A percentile compares a stretch with the other conserved stretches of the same genome.
Evolutionary conservation across 2,888 invertebrate genomes (phyloP).

Genomic region (Rugalucina vietnamica): DNA sequence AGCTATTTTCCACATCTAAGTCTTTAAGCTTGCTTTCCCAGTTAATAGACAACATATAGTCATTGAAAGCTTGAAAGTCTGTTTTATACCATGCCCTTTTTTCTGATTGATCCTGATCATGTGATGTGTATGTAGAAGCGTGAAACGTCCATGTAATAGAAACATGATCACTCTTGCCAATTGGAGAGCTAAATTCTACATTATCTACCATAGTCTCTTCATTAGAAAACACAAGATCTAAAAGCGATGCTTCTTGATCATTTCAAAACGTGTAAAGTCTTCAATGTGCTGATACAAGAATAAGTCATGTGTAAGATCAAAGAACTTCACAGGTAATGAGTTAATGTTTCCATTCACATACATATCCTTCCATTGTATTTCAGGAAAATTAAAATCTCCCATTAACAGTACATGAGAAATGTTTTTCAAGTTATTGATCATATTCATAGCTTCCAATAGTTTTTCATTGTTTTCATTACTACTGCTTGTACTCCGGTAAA

Average conservation of each 20-base stretch:
- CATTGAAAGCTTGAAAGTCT: background rate
- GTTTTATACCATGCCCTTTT: background rate
- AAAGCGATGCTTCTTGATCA: background rate
- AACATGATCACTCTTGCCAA: background rate
- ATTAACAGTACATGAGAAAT: background rate
- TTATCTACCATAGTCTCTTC: slow-evolving; percentile 1
- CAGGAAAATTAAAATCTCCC: background rate
- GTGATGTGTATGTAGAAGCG: background rate
- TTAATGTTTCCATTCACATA: background rate
- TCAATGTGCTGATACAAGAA: background rate
- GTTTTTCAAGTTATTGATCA: background rate
- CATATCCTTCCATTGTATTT: background rate
- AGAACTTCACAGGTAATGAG: background rate
- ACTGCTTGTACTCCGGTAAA: background rate
- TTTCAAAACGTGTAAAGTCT: background rate
- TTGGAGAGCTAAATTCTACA: background rate
- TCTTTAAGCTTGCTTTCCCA: background rate
- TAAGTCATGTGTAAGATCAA: background rate
- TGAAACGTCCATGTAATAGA: background rate
- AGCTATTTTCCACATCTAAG: background rate
- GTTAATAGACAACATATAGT: background rate
- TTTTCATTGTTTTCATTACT: background rate
- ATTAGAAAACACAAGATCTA: background rate
- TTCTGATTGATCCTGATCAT: background rate
- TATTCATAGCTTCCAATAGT: background rate